Base-by-base conservation (phyloP, 2,797 vertebrate genomes). In the Loriculus beryllinus region DNA sequence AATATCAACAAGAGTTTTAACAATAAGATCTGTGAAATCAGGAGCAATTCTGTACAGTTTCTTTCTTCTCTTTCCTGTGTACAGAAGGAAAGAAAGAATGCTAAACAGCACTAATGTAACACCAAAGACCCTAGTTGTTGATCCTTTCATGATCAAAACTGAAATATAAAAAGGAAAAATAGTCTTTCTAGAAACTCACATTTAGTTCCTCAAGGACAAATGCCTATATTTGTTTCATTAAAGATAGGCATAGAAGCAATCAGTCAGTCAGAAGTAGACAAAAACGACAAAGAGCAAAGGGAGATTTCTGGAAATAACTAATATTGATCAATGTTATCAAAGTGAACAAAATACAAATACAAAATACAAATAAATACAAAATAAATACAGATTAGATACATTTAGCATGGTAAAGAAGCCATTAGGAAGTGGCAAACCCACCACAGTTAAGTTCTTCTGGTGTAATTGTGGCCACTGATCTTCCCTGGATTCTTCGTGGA, bases 391-490 rank as follows among this genome's bases (percentile, higher is more conserved):
- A 35, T 40, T 51, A 37, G 21, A 20, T 37, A 35, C 7, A 20
- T 6, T 21, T 49, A 67, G n/a, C 15, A 13, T 9, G 19, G 26
- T 26, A 39, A 93, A 88, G 15, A 72, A 82, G 22, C 11, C 47
- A 85, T 10, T 10, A 47, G 13, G 8, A 87, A 70, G 65, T 1
- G 6, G 33, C 37, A 81, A 92, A 90, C 98, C 94, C 98, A 99
- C 99, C 99, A 97, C 99, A 99, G 97, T 98, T 99, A 71, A 99
- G 98, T 95, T 99, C 99, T 89, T 99, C 98, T 0, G 99, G 98
- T 5, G 99, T 99, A 93, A 99, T 98, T 0, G 99, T 99, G 12
- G 99, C 99, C 87, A 99, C 99, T 0, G 99, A 99, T 82, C 99
- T 97, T 28, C 99, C 99, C 96, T 99, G 99, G 91, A 99, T 98